These are phyloP conservation scores for Phrynocephalus vlangalii DNA, from an alignment of 2,797 vertebrate species.

Conservation along the genomic window DNA sequence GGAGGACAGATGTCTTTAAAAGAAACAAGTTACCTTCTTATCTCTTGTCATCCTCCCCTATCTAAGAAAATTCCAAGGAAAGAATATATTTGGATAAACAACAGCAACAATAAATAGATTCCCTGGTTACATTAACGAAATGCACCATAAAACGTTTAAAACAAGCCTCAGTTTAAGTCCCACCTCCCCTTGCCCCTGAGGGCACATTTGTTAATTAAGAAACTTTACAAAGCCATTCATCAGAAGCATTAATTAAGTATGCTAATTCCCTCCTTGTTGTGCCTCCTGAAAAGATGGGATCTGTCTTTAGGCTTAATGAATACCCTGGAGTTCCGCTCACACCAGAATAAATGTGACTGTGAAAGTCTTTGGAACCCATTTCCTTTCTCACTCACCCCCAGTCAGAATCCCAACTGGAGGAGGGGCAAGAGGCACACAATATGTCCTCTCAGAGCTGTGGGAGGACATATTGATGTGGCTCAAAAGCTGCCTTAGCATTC, in stretches of 20 bases:
- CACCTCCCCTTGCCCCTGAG: conserved; percentile 40
- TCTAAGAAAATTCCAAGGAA: background rate
- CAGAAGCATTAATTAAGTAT: conserved; percentile 72
- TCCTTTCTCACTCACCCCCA: background rate
- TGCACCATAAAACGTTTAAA: conserved; percentile 42
- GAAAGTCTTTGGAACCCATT: background rate
- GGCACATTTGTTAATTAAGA: conserved; percentile 69
- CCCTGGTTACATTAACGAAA: conserved; percentile 28
- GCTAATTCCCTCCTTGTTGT: conserved; percentile 61
- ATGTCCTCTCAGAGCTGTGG: background rate
- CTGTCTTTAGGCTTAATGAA: conserved; percentile 26
- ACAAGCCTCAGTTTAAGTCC: conserved; percentile 57
- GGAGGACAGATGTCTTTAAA: background rate
- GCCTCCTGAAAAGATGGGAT: conserved; percentile 26
- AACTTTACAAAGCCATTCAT: conserved; percentile 63
- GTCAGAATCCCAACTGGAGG: background rate
- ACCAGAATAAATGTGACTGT: background rate
- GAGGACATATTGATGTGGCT: background rate
- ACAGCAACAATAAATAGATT: conserved; percentile 6
- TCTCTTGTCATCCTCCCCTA: background rate
- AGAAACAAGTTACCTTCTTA: background rate
- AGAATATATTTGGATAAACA: background rate
- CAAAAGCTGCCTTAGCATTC: background rate
- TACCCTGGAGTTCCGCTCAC: background rate
- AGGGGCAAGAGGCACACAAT: background rate